Evolutionary conservation across 1,140 invertebrate genomes (phyloP).

Genomic region (Drosophila cardini): DNA sequence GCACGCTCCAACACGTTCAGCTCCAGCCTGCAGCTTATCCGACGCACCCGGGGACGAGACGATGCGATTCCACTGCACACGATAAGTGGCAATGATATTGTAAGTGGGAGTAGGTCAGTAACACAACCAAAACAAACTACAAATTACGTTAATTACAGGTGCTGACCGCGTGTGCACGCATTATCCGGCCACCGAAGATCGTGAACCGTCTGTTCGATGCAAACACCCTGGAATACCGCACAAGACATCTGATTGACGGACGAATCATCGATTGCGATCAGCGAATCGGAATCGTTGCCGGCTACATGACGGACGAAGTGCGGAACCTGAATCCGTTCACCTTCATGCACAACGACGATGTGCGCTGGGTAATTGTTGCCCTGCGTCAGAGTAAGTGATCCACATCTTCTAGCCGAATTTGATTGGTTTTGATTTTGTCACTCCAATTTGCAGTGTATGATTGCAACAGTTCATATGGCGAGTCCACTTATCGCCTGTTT

Average conservation of each 20-base stretch:
- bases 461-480: constrained; percentile 89
- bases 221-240: constrained; percentile 93
- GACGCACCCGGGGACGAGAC: constrained; percentile 85
- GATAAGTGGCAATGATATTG: constrained; percentile 87
- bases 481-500: constrained; percentile 92
- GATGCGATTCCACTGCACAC: constrained; percentile 85
- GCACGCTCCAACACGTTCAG: constrained; percentile 74
- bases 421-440: not conserved
- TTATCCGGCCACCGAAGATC: constrained; percentile 88
- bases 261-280: constrained; percentile 94
- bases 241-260: constrained; percentile 92
- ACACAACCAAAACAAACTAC: not conserved
- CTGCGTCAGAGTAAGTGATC: constrained; percentile 91
- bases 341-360: constrained; percentile 94
- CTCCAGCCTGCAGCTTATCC: constrained; percentile 85
- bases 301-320: constrained; percentile 93
- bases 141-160: constrained; percentile 83
- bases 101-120: constrained; percentile 68
- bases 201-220: constrained; percentile 90
- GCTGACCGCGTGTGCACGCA: constrained; percentile 89
- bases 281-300: constrained; percentile 92
- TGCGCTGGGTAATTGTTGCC: constrained; percentile 92
- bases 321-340: constrained; percentile 92
- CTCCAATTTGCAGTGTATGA: constrained; percentile 90
- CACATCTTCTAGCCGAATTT: not conserved